Conservation (phyloP, 2,113 vertebrate genomes). For the Parus major region DNA sequence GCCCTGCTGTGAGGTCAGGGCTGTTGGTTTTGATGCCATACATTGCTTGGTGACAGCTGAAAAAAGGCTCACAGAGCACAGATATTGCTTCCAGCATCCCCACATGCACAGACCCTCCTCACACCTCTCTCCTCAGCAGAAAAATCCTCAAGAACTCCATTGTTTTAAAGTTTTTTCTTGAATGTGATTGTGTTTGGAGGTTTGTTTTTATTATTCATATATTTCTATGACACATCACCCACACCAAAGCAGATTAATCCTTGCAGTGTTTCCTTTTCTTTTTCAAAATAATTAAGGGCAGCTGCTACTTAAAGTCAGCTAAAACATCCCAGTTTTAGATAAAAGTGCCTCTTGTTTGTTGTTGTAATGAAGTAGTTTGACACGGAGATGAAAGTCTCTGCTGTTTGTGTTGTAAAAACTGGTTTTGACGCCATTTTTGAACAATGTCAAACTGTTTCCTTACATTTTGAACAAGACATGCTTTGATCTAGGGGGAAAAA, state of each 20-base stretch:
- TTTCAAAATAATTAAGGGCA: slow-evolving; percentile 59
- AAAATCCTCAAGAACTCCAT: neutral
- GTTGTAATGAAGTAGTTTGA: slow-evolving; percentile 55
- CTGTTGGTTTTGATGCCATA: neutral
- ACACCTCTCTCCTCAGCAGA: fast-evolving
- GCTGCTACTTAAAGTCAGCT: slow-evolving; percentile 37
- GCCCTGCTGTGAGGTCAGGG: fast-evolving
- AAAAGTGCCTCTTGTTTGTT: slow-evolving; percentile 38
- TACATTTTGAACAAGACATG: slow-evolving; percentile 2
- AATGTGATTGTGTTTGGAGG: neutral
- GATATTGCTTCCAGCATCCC: neutral
- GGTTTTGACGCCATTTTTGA: slow-evolving; percentile 42
- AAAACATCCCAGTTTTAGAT: slow-evolving; percentile 34
- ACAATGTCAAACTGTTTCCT: slow-evolving; percentile 45
- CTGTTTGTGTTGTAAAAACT: slow-evolving; percentile 42
- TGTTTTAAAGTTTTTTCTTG: neutral
- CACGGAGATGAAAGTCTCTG: slow-evolving; percentile 38
- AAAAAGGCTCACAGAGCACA: neutral
- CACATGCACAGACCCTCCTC: fast-evolving
- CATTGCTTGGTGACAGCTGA: neutral
- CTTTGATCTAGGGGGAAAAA: slow-evolving; percentile 34
- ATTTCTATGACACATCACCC: neutral
- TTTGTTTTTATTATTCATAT: neutral
- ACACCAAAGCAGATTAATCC: neutral
- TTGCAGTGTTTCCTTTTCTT: slow-evolving; percentile 26